Evolutionary conservation across 2,113 vertebrate species (phyloP).

Genomic region (Eidolon helvum): DNA sequence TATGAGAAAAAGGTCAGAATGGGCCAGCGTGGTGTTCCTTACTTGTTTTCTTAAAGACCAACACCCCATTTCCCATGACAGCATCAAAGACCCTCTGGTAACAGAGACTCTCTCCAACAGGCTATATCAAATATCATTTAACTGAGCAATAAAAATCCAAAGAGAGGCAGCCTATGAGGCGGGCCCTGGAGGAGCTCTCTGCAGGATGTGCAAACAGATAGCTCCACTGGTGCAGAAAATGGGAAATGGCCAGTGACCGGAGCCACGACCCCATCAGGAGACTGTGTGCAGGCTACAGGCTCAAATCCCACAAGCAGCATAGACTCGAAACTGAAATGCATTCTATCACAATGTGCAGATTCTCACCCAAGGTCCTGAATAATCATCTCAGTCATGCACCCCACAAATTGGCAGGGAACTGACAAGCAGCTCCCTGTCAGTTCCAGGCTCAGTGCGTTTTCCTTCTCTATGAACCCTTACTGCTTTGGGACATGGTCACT

Average conservation of each 20-base stretch:
- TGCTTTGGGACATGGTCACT: neutral
- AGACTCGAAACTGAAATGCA: fast-evolving
- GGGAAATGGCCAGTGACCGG: neutral
- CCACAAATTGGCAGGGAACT: neutral
- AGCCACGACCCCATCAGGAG: fast-evolving
- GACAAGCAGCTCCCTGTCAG: neutral
- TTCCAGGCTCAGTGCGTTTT: neutral
- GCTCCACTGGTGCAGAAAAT: neutral
- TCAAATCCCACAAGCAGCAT: neutral
- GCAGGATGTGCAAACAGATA: neutral
- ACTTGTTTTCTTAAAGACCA: neutral
- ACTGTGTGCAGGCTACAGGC: neutral
- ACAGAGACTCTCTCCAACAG: neutral
- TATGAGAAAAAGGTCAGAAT: neutral
- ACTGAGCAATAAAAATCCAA: neutral
- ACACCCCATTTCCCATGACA: neutral
- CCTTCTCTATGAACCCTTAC: neutral
- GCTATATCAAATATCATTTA: neutral
- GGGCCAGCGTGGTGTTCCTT: neutral
- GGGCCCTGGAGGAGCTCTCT: neutral
- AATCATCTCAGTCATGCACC: fast-evolving
- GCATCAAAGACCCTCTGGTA: neutral
- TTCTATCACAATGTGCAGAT: neutral
- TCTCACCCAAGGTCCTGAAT: neutral
- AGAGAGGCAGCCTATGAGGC: neutral